Percentiles rank a stretch among this genome's conserved stretches.
These are phyloP conservation scores for Microplitis mediator DNA, from an alignment of 1,140 invertebrate genomes.

Conservation along the genomic window DNA sequence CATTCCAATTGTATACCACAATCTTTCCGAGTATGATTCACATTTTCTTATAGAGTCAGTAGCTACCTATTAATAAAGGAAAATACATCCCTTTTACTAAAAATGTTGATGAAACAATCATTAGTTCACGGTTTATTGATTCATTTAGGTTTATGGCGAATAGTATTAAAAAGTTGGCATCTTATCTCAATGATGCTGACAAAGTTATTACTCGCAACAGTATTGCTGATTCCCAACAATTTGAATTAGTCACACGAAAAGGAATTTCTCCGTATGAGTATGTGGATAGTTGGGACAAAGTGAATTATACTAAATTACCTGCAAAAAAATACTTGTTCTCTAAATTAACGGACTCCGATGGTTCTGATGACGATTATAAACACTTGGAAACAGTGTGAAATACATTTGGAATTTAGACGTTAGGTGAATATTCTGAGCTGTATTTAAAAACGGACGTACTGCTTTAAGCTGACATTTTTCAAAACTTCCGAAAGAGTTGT, in stretches of 20 bases:
- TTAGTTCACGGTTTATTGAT: neutral
- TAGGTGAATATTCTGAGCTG: slow-evolving; percentile 12
- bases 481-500: slow-evolving; percentile 53
- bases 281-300: neutral
- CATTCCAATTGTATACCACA: slow-evolving; percentile 8
- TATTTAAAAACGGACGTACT: slow-evolving; percentile 18
- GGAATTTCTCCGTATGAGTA: slow-evolving; percentile 13
- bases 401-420: neutral
- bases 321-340: neutral
- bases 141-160: slow-evolving; percentile 25
- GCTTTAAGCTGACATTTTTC: slow-evolving; percentile 27
- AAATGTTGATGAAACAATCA: neutral
- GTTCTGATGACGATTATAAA: neutral
- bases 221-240: neutral
- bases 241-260: neutral
- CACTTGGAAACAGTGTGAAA: neutral
- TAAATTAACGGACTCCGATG: neutral
- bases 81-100: too few relatives aligned
- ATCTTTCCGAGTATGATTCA: slow-evolving; percentile 22
- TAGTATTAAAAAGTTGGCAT: slow-evolving; percentile 24
- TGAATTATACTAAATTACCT: neutral
- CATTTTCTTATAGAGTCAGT: slow-evolving; percentile 14
- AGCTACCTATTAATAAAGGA: neutral
- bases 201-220: neutral
- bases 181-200: slow-evolving; percentile 22